Conservation (phyloP, 37 sponge, comb jelly and placozoan genomes). For the Beroe ovata region DNA sequence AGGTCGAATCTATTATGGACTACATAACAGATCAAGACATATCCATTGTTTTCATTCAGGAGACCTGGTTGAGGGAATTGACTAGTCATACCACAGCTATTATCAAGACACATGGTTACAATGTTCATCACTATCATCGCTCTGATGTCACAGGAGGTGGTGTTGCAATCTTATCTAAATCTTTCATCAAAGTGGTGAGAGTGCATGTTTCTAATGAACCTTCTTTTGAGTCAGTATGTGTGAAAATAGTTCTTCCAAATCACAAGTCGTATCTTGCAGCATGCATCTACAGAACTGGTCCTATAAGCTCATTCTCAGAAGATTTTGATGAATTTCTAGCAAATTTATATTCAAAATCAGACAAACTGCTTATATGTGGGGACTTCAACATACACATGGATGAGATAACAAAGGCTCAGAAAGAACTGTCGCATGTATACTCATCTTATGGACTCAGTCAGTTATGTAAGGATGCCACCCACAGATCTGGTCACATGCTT, state of each 20-base stretch:
- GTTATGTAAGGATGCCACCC: not conserved
- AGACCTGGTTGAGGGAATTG: not conserved
- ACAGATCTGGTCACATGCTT: not conserved
- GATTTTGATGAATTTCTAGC: not conserved
- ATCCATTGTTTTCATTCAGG: not conserved
- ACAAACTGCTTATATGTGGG: not conserved
- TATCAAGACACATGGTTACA: not conserved
- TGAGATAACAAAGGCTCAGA: not conserved
- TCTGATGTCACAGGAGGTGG: not conserved
- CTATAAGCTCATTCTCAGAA: not conserved
- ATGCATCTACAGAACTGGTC: not conserved
- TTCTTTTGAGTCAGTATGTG: not conserved
- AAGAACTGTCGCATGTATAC: not conserved
- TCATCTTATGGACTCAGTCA: not conserved
- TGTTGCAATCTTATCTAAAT: not conserved
- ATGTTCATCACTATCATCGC: not conserved
- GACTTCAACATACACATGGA: conserved; percentile 6
- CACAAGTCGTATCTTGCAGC: not conserved
- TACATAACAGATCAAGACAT: not conserved
- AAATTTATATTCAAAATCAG: not conserved
- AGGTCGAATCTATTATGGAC: not conserved
- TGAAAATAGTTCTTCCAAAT: not conserved
- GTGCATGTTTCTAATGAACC: not conserved
- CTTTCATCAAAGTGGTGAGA: not conserved
- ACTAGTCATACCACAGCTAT: not conserved